These are phyloP conservation scores for Arctia plantaginis DNA, from an alignment of 2,888 invertebrate species.

Conservation along the genomic window DNA sequence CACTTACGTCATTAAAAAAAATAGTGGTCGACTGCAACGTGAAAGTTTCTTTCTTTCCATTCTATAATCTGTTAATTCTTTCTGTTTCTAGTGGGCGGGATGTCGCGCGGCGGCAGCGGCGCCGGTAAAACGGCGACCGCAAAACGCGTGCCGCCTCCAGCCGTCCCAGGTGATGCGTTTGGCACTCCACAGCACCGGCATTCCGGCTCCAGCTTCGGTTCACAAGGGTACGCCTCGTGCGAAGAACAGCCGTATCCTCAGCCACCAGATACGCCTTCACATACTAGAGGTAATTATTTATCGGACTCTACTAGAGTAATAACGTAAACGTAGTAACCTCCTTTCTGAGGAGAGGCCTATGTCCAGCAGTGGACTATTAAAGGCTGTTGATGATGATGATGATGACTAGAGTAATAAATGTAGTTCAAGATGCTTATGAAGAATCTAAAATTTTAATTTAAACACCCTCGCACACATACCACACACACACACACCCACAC, in stretches of 20 bases:
- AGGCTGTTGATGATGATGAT: no score
- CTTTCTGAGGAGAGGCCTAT: no score
- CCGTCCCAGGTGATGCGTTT: constrained; percentile 92
- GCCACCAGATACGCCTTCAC: constrained; percentile 87
- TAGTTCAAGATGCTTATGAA: neutral
- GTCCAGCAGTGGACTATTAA: no score
- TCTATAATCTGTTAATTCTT: constrained; percentile 34
- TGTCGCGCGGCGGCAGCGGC: constrained; percentile 91
- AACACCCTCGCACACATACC: no score
- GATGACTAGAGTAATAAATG: neutral
- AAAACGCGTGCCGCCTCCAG: constrained; percentile 96
- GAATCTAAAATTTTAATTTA: no score
- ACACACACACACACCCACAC: no score
- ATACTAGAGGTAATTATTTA: constrained; percentile 80
- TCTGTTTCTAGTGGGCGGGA: constrained; percentile 92
- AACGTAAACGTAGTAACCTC: no score
- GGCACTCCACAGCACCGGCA: constrained; percentile 88
- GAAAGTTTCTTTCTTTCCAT: neutral
- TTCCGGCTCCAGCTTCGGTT: constrained; percentile 93
- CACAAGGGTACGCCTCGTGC: constrained; percentile 91
- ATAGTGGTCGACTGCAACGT: neutral
- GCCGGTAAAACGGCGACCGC: constrained; percentile 93
- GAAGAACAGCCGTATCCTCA: constrained; percentile 91
- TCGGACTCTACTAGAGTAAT: neutral
- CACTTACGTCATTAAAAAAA: no score